Base-by-base conservation (phyloP, 2,113 vertebrate species). In the Pituophis catenifer region DNA sequence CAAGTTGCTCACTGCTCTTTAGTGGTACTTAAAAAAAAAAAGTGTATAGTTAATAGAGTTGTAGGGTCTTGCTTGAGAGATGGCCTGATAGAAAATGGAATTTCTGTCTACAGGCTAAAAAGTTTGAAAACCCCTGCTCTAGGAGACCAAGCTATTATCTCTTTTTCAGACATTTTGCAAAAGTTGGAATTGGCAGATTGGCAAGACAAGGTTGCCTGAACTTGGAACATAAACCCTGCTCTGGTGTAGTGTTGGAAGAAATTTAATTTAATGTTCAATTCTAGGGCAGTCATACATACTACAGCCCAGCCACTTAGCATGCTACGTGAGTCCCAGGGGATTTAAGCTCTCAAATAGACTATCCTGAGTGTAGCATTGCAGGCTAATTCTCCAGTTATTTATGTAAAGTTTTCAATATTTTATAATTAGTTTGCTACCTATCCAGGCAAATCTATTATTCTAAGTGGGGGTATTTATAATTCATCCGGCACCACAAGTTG, bases 351-450 rank as follows among this genome's bases (percentile, higher is more conserved):
- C 75, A 8, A 70, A 38, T 5, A 1, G 24, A 1, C 90, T 38
- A 54, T n/a, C 24, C 70, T 38, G 0, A 33, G 50, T 48, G 5
- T 1, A 92, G 7, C 19, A 0, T 24, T 1, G 92, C 44, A 21
- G 12, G 33, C 52, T 26, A 29, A 48, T 86, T 5, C 11, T 17
- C 55, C 17, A 11, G 54, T 90, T 58, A 58, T 89, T 91, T 59
- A 24, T 50, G 62, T 50, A 38, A 38, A 50, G 29, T 26, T 0
- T 52, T 89, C 53, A 1, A 62, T 5, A 81, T 90, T 92, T 87
- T 92, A 53, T 93, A 85, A 65, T 81, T 52, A 57, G 88, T 85
- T 86, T 44, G 92, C 93, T 89, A 85, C 11, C 91, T 86, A 33
- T 17, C 93, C 57, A 48, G 91, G 90, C 44, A 24, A 23, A 93